Base-by-base conservation (phyloP, 2,888 invertebrate genomes). In the Druceiella hillmani region DNA sequence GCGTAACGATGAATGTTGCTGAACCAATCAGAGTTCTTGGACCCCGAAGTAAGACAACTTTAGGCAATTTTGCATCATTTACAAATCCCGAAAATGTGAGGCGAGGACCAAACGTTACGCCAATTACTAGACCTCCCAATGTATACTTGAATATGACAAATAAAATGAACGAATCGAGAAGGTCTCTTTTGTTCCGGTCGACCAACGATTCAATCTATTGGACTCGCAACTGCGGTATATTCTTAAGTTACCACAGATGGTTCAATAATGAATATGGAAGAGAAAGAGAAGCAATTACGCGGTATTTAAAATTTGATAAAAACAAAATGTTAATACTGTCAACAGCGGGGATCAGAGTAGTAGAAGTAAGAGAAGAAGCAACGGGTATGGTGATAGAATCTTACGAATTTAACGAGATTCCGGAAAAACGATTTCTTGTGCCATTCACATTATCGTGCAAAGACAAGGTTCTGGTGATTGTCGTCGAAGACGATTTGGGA, bases 401-500 rank as follows among this genome's bases (percentile, higher is more conserved):
- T 24, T 83, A 81, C 70, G 76, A 79, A 51, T 81, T 82, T 54
- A 68, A 70, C 20, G 72, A 74, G 47, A 61, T 66, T 36, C 66
- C 77, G 26, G 77, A 75, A 52, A 76, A 74, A 55, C 66, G 73
- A 48, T 78, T 76, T 55, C 61, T 74, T 52, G 59, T 78, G 41
- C 75, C 75, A 5, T 70, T 71, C 55, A 71, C 72, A 20, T 66
- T 68, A 54, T 64, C 70, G 33, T 64, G 62, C 34, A 66, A 64
- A 57, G 65, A 61, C 38, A 67, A 63, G 60, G 66, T 66, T 42
- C 57, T 76, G 36, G 75, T 74, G 29, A 71, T 83, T 51, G 73
- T 82, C 36, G 79, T 79, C 26, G 80, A 81, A 60, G 83, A 83
- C 52, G 77, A 80, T 46, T 58, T 73, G 46, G 83, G 83, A 49